Conservation (phyloP, 2,888 invertebrate species). For the Drosophila bunnanda region DNA sequence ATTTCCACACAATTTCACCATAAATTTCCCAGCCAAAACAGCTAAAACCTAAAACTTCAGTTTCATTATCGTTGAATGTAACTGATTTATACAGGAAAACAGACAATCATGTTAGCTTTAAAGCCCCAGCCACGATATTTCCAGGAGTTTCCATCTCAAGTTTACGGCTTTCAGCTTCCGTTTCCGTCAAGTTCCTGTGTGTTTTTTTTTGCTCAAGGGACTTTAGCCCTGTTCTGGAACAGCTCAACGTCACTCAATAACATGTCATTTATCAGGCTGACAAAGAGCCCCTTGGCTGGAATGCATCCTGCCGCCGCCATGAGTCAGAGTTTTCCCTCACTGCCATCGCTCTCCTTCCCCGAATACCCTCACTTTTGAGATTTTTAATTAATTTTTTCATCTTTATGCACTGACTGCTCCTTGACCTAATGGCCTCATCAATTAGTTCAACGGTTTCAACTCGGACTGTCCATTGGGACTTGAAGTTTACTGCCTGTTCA, state of each 20-base stretch:
- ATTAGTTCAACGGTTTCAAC: slow-evolving; percentile 17
- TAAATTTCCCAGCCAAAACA: neutral
- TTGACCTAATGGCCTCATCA: slow-evolving; percentile 30
- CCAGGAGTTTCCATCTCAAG: neutral
- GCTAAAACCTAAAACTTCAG: neutral
- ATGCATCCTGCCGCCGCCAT: neutral
- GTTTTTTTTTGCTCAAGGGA: neutral
- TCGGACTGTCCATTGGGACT: slow-evolving; percentile 2
- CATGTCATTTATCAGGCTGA: slow-evolving; percentile 44
- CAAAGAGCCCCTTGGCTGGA: slow-evolving; percentile 19
- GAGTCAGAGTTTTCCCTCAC: slow-evolving; percentile 1
- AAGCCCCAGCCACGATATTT: neutral
- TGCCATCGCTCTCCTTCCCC: neutral
- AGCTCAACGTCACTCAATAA: slow-evolving; percentile 43
- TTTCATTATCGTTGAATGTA: neutral
- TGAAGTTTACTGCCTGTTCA: neutral
- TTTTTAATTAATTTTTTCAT: neutral
- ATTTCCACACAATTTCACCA: slow-evolving; percentile 26
- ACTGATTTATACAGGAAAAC: too few species aligned
- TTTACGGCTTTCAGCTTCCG: neutral
- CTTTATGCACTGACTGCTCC: slow-evolving; percentile 4
- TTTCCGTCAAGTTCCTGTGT: neutral
- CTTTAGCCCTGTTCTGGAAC: neutral
- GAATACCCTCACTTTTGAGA: neutral
- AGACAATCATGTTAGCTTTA: too few species aligned